phyloP scores from a whole-genome alignment of 2,113 vertebrate species.

The Zosterops lateralis region DNA sequence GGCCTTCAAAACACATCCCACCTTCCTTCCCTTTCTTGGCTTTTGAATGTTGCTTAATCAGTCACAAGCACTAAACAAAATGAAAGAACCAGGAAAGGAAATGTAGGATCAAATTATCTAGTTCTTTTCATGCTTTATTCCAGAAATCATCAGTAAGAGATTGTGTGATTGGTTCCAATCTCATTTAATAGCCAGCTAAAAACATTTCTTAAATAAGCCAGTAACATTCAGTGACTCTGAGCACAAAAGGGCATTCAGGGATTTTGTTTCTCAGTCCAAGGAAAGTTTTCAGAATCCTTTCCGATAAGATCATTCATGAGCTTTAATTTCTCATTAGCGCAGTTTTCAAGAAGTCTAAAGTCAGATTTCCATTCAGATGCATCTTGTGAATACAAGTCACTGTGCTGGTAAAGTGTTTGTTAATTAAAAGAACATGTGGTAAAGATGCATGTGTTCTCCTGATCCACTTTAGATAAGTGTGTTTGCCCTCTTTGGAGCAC shows the following conservation, averaged over 20 bases:
- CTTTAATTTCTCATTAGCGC: slow-evolving; percentile 74
- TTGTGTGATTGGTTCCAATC: slow-evolving; percentile 53
- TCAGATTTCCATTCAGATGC: slow-evolving; percentile 52
- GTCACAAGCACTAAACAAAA: slow-evolving; percentile 6
- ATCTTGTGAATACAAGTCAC: slow-evolving; percentile 70
- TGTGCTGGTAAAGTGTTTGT: slow-evolving; percentile 63
- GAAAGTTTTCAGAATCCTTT: slow-evolving; percentile 48
- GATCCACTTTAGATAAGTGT: slow-evolving; percentile 66
- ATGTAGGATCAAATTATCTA: slow-evolving; percentile 34
- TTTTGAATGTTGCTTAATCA: background rate
- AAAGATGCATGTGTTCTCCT: background rate
- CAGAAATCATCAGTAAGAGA: slow-evolving; percentile 32
- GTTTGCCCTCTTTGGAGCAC: background rate
- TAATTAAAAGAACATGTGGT: slow-evolving; percentile 61
- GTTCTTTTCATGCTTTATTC: slow-evolving; percentile 52
- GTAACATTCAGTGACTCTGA: slow-evolving; percentile 24
- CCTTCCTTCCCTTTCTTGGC: background rate
- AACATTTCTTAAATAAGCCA: slow-evolving; percentile 30
- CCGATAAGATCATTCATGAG: slow-evolving; percentile 60
- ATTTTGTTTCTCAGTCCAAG: slow-evolving; percentile 70
- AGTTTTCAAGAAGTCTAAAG: slow-evolving; percentile 56
- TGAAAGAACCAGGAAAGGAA: slow-evolving; percentile 39
- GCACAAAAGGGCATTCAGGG: slow-evolving; percentile 70
- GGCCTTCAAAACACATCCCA: background rate
- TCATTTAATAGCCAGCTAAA: slow-evolving; percentile 59